phyloP scores from a whole-genome alignment of 2,797 vertebrate species.

The Prionace glauca region DNA sequence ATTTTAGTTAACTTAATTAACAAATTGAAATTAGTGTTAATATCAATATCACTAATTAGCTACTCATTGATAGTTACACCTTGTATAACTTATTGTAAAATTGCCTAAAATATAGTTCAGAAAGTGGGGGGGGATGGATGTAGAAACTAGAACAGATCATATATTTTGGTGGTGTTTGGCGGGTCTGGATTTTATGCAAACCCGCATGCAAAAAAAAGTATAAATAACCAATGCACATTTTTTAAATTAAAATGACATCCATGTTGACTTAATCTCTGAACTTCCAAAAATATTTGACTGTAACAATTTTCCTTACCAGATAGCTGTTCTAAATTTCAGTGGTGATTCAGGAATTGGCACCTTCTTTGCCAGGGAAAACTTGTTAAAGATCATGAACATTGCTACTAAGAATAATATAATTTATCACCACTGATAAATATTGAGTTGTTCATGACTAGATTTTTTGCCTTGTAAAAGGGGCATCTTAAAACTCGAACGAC shows the following conservation, averaged over 20 bases:
- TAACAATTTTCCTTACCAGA: not conserved
- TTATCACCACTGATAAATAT: not conserved
- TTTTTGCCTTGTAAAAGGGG: not conserved
- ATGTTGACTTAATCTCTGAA: not conserved
- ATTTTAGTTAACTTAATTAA: not conserved
- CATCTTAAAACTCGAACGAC: not conserved
- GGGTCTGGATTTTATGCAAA: not conserved
- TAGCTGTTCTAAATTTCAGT: not conserved
- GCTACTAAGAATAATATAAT: not conserved
- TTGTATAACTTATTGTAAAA: not conserved
- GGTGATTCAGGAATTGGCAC: not conserved
- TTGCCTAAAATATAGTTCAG: not conserved
- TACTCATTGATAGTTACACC: not conserved
- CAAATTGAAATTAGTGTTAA: not conserved
- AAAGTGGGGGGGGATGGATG: too few species aligned
- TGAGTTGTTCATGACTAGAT: not conserved
- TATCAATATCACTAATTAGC: too few species aligned
- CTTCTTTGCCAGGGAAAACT: not conserved
- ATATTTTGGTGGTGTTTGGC: not conserved
- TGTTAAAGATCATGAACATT: not conserved
- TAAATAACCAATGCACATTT: not conserved
- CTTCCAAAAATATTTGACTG: not conserved
- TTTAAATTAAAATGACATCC: not conserved
- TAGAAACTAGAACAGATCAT: not conserved
- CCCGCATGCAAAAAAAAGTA: not conserved